These are phyloP conservation scores for Rhinopomastus cyanomelas DNA, from an alignment of 2,113 vertebrate genomes.

Conservation along the genomic window DNA sequence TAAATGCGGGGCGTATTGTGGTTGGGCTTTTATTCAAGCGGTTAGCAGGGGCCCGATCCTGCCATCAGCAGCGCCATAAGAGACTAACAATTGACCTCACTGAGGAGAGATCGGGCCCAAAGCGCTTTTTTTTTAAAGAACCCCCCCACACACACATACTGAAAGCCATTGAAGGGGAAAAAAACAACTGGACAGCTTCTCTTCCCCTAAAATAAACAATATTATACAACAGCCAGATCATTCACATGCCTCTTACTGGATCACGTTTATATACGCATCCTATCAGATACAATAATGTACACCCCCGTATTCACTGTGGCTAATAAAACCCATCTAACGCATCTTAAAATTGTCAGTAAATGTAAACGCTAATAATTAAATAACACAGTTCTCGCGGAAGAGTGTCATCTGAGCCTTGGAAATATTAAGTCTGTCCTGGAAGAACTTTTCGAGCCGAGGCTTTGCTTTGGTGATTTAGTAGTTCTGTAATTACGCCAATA, in stretches of 20 bases:
- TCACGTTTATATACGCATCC: slow-evolving; percentile 7
- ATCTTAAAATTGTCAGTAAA: slow-evolving; percentile 46
- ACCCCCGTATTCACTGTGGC: neutral
- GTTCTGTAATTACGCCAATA: slow-evolving; percentile 44
- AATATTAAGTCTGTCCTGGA: slow-evolving; percentile 48
- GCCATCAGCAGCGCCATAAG: neutral
- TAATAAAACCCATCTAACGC: slow-evolving; percentile 10
- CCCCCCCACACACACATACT: neutral
- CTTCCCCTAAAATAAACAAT: slow-evolving; percentile 12
- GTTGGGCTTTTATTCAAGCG: slow-evolving; percentile 53
- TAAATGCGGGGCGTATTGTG: slow-evolving; percentile 24
- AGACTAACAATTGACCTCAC: slow-evolving; percentile 6
- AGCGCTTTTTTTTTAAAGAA: neutral
- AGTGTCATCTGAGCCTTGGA: slow-evolving; percentile 23
- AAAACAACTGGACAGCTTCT: neutral
- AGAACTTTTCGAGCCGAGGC: slow-evolving; percentile 31
- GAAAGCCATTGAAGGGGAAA: neutral
- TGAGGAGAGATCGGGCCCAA: neutral
- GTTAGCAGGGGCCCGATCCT: slow-evolving; percentile 32
- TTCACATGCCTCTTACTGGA: slow-evolving; percentile 31
- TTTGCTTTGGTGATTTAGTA: slow-evolving; percentile 50
- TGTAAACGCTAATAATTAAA: slow-evolving; percentile 55
- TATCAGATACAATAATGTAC: slow-evolving; percentile 8
- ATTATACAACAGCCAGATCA: neutral
- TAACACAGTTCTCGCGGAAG: slow-evolving; percentile 27